These are phyloP conservation scores for Drosophila miranda DNA, from an alignment of 1,140 invertebrate species.

Conservation along the genomic window DNA sequence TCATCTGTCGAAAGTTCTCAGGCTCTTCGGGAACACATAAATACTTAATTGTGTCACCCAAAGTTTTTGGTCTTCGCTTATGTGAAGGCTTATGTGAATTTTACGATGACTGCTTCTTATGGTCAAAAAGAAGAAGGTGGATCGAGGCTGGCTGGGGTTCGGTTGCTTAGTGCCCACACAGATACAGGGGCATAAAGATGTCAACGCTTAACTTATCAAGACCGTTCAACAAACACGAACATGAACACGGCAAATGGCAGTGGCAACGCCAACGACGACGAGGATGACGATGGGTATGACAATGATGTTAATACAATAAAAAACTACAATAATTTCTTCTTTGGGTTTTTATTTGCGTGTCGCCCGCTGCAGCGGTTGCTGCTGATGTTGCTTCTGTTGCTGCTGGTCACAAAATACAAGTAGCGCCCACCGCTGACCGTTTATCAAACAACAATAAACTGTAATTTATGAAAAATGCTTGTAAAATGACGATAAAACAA, in stretches of 20 bases:
- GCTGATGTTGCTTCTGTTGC: too few relatives aligned
- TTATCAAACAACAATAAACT: conserved; percentile 81
- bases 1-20: too few relatives aligned
- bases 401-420: conserved; percentile 70
- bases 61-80: conserved; percentile 37
- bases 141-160: conserved; percentile 13
- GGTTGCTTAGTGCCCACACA: conserved; percentile 70
- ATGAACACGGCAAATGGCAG: neutral
- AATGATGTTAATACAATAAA: conserved; percentile 70
- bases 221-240: conserved; percentile 43
- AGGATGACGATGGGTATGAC: conserved; percentile 39
- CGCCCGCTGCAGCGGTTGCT: conserved; percentile 13
- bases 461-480: conserved; percentile 81
- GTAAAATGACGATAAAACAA: conserved; percentile 80
- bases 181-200: conserved; percentile 66
- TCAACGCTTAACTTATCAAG: conserved; percentile 80
- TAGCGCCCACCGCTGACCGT: conserved; percentile 75
- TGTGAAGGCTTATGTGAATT: conserved; percentile 41
- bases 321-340: conserved; percentile 75
- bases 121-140: neutral
- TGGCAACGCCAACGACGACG: conserved; percentile 42
- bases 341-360: conserved; percentile 71
- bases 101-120: conserved; percentile 46
- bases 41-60: conserved; percentile 1
- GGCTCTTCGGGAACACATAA: too few relatives aligned